These are phyloP conservation scores for Pinctada fucata DNA, from an alignment of 2,888 invertebrate species.

Conservation along the genomic window DNA sequence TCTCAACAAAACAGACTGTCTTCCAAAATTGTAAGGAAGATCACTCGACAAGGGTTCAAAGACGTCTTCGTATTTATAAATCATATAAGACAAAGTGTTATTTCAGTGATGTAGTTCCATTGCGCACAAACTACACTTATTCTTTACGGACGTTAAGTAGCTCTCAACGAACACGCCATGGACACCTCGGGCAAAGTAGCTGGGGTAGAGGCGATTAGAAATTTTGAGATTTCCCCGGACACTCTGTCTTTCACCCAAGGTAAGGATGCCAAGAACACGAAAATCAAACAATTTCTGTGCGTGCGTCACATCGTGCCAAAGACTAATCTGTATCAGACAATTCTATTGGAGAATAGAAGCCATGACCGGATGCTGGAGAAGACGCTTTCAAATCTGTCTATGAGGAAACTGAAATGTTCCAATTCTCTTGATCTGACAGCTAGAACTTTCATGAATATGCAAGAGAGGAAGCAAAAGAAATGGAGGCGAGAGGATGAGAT, in stretches of 20 bases:
- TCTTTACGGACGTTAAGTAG: too few relatives aligned
- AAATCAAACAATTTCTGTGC: constrained; percentile 65
- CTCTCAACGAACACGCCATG: too few relatives aligned
- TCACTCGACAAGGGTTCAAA: too few relatives aligned
- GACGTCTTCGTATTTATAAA: too few relatives aligned
- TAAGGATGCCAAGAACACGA: constrained; percentile 58
- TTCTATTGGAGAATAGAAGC: constrained; percentile 68
- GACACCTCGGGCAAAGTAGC: neutral
- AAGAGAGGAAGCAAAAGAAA: constrained; percentile 65
- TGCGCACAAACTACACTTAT: too few relatives aligned
- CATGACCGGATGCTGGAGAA: constrained; percentile 66
- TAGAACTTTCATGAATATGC: constrained; percentile 62
- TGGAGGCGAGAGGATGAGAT: constrained; percentile 69
- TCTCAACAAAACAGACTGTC: too few relatives aligned
- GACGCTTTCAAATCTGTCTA: constrained; percentile 55
- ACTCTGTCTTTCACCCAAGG: constrained; percentile 54
- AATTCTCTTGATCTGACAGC: constrained; percentile 62
- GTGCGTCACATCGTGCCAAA: constrained; percentile 68
- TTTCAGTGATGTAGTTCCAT: too few relatives aligned
- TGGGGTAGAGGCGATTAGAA: constrained; percentile 29
- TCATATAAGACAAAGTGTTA: too few relatives aligned
- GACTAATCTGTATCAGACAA: constrained; percentile 65
- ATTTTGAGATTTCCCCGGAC: constrained; percentile 57
- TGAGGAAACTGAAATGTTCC: constrained; percentile 53
- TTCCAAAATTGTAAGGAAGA: too few relatives aligned